Base-by-base conservation (phyloP, 2,113 vertebrate genomes). In the Gasterosteus aculeatus region DNA sequence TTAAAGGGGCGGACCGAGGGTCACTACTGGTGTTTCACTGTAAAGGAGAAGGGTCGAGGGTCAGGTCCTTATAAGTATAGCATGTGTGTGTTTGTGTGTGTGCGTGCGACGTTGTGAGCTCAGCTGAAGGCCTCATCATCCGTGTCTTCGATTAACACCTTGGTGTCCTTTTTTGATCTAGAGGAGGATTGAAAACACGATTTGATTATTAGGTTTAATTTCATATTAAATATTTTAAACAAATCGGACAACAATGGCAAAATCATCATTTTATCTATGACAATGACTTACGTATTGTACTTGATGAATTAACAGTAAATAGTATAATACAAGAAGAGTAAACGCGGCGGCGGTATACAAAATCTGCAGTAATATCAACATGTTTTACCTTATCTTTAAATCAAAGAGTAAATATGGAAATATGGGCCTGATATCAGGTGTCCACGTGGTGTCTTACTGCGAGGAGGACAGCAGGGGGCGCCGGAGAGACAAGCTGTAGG, bases 131-230 rank as follows among this genome's bases (percentile, higher is more conserved):
- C 95, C 92, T 99, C 98, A 5, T 97, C 97, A 1, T 98, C 97
- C 86, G 96, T 99, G 93, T 99, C 97, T 87, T 99, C 98, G 90
- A 99, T 99, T 85, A 99, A 93, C 73, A 99, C 96, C 94, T 98
- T 98, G 41, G 97, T 97, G 93, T 99, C 98, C 87, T 94, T 95
- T 93, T 96, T 99, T 70, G 94, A 97, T 87, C 98, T 99, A 78
- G 11, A 72, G 81, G 67, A 80, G 49, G 5, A 46, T 54, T 49
- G 11, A 78, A 35, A 54, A 56, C 51, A 53, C 18, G 3, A 69
- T 19, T 29, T 15, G 10, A 44, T 31, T 39, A 70, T 71, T 10
- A 69, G 42, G 38, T 66, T n/a, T 2, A 7, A 41, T 67, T 75
- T 66, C 7, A 65, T 58, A 1, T 16, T 0, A 19, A 1, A 39